A percentile compares a stretch with the other conserved stretches of the same genome.
Evolutionary conservation across 2,888 invertebrate species (phyloP).

Genomic region (Macrosoma leucophasiata): DNA sequence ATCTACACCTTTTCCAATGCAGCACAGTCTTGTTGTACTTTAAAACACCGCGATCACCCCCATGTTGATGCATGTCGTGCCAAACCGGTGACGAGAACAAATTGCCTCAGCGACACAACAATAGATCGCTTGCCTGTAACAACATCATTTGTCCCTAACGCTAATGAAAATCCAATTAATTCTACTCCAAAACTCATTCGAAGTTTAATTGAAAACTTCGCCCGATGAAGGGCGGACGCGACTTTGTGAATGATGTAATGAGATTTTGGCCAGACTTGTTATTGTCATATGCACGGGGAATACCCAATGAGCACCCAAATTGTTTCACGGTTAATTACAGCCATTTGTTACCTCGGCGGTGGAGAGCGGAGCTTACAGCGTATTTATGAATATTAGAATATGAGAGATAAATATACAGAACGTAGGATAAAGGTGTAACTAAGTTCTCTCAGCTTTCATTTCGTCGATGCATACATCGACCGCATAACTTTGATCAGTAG

Average conservation of each 20-base stretch:
- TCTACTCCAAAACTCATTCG: constrained; percentile 69
- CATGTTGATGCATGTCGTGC: constrained; percentile 44
- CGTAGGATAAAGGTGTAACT: no score
- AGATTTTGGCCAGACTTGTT: constrained; percentile 61
- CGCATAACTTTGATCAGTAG: constrained; percentile 49
- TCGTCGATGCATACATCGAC: constrained; percentile 40
- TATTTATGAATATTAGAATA: constrained; percentile 49
- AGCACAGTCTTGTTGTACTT: neutral
- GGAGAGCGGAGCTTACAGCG: constrained; percentile 30
- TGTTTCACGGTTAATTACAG: constrained; percentile 55
- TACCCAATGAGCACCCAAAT: constrained; percentile 54
- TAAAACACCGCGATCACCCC: constrained; percentile 9
- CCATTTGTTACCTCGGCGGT: constrained; percentile 38
- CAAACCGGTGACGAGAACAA: constrained; percentile 62
- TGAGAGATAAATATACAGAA: constrained; percentile 24
- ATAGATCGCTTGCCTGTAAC: constrained; percentile 64
- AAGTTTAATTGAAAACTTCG: constrained; percentile 74
- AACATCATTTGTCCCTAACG: constrained; percentile 70
- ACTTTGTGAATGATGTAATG: constrained; percentile 66
- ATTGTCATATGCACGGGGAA: constrained; percentile 67
- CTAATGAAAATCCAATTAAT: constrained; percentile 75
- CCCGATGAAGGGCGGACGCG: constrained; percentile 47
- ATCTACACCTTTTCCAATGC: constrained; percentile 8
- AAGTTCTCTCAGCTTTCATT: constrained; percentile 38
- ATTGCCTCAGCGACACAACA: constrained; percentile 53